Conservation (phyloP, 2,797 vertebrate species). For the Microchirus variegatus region DNA sequence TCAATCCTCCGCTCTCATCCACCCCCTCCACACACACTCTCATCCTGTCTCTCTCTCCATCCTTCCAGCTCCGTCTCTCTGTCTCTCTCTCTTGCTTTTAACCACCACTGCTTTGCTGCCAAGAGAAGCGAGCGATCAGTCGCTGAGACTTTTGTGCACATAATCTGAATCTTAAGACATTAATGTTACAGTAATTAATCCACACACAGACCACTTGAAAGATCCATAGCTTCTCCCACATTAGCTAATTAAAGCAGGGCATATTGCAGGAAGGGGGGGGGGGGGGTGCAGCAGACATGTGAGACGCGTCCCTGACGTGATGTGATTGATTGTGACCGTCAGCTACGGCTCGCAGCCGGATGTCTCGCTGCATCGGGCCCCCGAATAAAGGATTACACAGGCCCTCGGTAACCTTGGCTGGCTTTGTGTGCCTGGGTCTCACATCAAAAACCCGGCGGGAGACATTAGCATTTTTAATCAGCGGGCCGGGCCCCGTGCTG, state of each 20-base stretch:
- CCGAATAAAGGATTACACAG: conserved; percentile 91
- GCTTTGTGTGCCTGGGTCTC: conserved; percentile 84
- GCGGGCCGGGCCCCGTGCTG: conserved; percentile 77
- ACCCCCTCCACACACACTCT: conserved; percentile 23
- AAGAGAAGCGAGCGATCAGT: conserved; percentile 28
- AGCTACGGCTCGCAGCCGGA: conserved; percentile 86
- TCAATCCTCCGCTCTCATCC: conserved; percentile 30
- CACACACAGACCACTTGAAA: conserved; percentile 8
- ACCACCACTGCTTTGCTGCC: conserved; percentile 23
- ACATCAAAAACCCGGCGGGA: conserved; percentile 89
- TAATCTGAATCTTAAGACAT: conserved; percentile 1
- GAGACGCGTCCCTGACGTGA: conserved; percentile 79
- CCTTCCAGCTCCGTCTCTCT: conserved; percentile 1
- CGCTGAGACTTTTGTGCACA: conserved; percentile 13
- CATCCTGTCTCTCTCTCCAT: not conserved
- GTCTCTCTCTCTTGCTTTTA: conserved; percentile 12
- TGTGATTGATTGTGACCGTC: conserved; percentile 94
- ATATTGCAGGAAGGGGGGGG: conserved; percentile 81
- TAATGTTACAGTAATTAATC: conserved; percentile 45
- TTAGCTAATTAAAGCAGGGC: conserved; percentile 88
- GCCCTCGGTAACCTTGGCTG: conserved; percentile 88
- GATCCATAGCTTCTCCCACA: conserved; percentile 5
- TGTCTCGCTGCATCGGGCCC: conserved; percentile 80
- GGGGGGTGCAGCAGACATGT: conserved; percentile 76
- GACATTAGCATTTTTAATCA: conserved; percentile 96